Base-by-base conservation (phyloP, 2,888 invertebrate species). In the Apoderus coryli region DNA sequence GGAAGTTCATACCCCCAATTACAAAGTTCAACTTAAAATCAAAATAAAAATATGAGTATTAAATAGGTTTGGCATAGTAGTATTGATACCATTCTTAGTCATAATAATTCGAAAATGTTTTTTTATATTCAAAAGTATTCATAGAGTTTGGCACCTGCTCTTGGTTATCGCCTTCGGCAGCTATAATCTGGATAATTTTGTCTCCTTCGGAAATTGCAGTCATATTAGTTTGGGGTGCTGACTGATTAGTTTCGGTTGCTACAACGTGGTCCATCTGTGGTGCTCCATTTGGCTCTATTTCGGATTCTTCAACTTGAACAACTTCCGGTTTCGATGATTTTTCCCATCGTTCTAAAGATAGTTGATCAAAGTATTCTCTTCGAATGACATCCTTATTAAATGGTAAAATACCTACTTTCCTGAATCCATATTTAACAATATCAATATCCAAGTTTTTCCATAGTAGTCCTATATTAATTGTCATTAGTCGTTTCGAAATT, bases 391-490 rank as follows among this genome's bases (percentile, higher is more conserved):
- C n/a, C n/a, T n/a, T 19, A 19, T 19, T 19, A 19, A 19, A 19
- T 19, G 19, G 19, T 7, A 19, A 19, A 6, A 19, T 7, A n/a
- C 19, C 19, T 7, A n/a, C 19, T 19, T 19, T 19, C 19, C 19
- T 19, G 19, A 19, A 19, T 19, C 19, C 19, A 19, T 19, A n/a
- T 19, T 19, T 19, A 19, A 19, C 19, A 19, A 19, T 19, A n/a
- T 19, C 19, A 19, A 19, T 19, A 19, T 19, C 19, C 19, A 19
- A 19, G 7, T 6, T 19, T 19, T 19, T 19, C n/a, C 19, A 19
- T 19, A 19, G 19, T 19, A 7, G 6, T 19, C 19, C n/a, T 7
- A 19, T n/a, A 19, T 19, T 19, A 19, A 19, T 19, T n/a, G 19
- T 19, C 19, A 19, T 19, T 19, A 19, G 19, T n/a, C 19, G 19